Base-by-base conservation (phyloP, 1,140 invertebrate genomes). In the Uloborus diversus region DNA sequence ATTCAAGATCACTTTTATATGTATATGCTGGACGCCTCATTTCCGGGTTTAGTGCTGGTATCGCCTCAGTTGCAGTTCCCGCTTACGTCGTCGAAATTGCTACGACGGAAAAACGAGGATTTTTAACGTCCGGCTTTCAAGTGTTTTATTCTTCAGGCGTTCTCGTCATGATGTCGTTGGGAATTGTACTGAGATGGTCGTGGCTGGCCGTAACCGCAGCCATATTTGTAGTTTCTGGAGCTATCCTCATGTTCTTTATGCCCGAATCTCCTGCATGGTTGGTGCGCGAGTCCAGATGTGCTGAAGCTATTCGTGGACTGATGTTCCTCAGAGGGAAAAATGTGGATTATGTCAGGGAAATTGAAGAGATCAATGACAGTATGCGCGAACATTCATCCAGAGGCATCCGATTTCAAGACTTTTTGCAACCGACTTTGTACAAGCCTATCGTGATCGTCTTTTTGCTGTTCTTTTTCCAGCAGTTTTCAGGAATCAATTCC, bases 381-480 rank as follows among this genome's bases (percentile, higher is more conserved):
- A 3, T 76, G 23, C 20, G 5, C 0, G 4, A 37, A 7, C 7
- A 28, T 1, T 13, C 56, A 27, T 27, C 1, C 13, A 28, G 25
- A 17, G 28, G 28, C 1, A 51, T 65, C 17, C 11, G n/a, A 3
- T 13, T 49, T 2, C 9, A n/a, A 23, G 62, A 68, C 0, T 17
- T 81, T 20, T 37, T 49, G 0, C 4, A 68, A 0, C 57, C 80
- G 0, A 35, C 30, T 4, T 32, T 70, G 23, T 76, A 66, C 27
- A 81, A 76, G n/a, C 80, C 80, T 7, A 13, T 35, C 9, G 83
- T 92, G 0, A 93, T 97, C 51, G 92, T 93, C 0, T 85, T 97
- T 4, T 93, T 93, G 3, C 88, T 98, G 35, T 96, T 97, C 95
- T 91, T 95, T 84, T 94, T 97, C 89, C 96, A 97, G 89, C 96